Percentiles rank a stretch among this genome's conserved stretches.
Conservation (phyloP, 2,113 vertebrate species). For the Alaudala cheleensis region DNA sequence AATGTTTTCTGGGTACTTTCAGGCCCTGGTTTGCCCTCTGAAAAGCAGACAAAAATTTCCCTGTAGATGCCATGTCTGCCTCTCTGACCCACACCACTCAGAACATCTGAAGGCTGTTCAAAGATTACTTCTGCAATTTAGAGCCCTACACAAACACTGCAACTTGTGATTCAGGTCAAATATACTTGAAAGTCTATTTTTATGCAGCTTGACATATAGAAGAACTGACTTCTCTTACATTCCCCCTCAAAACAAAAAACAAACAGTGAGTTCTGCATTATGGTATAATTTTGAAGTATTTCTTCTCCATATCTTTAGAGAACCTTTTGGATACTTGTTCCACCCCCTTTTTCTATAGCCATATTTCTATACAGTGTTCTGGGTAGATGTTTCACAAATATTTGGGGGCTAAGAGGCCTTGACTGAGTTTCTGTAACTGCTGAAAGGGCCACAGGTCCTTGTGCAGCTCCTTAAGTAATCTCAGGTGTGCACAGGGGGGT, state of each 20-base stretch:
- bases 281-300: background rate
- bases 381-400: background rate
- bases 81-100: background rate
- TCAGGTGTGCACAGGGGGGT: background rate
- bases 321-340: background rate
- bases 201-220: background rate
- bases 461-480: background rate
- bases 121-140: background rate
- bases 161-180: background rate
- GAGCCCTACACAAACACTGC: background rate
- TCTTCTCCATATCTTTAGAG: background rate
- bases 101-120: background rate
- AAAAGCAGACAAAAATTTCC: background rate
- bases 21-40: background rate
- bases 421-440: background rate
- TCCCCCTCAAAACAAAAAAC: accelerated
- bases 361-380: background rate
- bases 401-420: background rate
- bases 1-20: background rate
- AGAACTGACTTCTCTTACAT: background rate
- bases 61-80: background rate
- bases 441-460: background rate
- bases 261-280: background rate
- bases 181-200: background rate
- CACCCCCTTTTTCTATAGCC: background rate